These are phyloP conservation scores for Sabellastarte sp. DNA, from an alignment of 2,888 invertebrate genomes.

Conservation along the genomic window DNA sequence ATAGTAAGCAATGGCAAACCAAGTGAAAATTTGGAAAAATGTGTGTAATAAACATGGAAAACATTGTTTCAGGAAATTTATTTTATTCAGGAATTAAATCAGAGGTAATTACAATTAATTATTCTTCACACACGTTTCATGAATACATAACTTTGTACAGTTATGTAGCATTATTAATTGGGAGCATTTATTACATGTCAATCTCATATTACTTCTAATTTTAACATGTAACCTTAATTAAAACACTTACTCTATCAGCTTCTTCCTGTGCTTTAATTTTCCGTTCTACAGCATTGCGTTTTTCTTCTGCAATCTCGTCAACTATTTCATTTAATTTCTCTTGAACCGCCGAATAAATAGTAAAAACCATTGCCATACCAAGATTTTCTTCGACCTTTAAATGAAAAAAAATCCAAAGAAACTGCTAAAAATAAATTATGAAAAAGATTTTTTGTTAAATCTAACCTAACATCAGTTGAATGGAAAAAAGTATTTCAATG, in stretches of 20 bases:
- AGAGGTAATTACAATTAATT: too few species aligned
- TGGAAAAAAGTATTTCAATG: too few species aligned
- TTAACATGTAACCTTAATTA: too few species aligned
- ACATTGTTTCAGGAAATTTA: too few species aligned
- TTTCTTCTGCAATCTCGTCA: slow-evolving; percentile 73
- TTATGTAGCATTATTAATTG: too few species aligned
- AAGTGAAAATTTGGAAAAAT: not conserved
- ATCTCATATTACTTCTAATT: too few species aligned
- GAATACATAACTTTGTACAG: too few species aligned
- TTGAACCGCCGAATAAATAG: slow-evolving; percentile 86
- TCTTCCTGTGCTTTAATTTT: slow-evolving; percentile 70
- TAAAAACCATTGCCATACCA: slow-evolving; percentile 97
- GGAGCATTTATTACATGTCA: too few species aligned
- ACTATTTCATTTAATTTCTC: slow-evolving; percentile 80
- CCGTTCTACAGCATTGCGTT: slow-evolving; percentile 51
- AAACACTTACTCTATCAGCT: slow-evolving; percentile 85
- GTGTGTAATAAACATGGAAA: too few species aligned
- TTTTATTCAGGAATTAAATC: too few species aligned
- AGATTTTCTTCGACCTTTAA: slow-evolving; percentile 71
- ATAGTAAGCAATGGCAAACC: not conserved
- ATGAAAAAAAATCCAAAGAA: not conserved
- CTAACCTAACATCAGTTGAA: too few species aligned
- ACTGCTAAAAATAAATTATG: not conserved
- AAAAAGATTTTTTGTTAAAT: slow-evolving; percentile 6
- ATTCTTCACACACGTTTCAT: too few species aligned